Evolutionary conservation across 2,797 vertebrate genomes (phyloP).

Genomic region (Rhynchotus rufescens): DNA sequence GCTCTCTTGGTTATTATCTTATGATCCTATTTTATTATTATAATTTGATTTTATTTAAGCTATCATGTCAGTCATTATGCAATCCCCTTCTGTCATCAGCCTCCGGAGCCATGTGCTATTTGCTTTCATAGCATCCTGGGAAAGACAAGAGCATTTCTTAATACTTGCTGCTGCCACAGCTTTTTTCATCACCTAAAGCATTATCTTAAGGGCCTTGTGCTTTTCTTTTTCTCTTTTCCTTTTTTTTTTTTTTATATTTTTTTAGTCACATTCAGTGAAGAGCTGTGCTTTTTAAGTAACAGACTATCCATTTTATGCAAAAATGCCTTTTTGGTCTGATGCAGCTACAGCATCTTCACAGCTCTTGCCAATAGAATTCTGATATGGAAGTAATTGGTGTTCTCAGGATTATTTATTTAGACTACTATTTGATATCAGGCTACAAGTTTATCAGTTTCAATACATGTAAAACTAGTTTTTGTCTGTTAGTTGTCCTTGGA

Average conservation of each 20-base stretch:
- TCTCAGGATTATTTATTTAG: conserved; percentile 49
- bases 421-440: neutral
- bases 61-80: neutral
- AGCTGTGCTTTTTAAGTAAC: neutral
- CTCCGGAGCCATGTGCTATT: neutral
- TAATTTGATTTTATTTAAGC: neutral
- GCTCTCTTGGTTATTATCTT: neutral
- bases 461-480: neutral
- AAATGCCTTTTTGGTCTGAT: conserved; percentile 16
- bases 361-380: conserved; percentile 15
- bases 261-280: neutral
- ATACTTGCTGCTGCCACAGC: neutral
- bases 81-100: neutral
- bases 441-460: conserved; percentile 14
- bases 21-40: neutral
- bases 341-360: neutral
- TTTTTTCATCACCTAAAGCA: conserved; percentile 33
- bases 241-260: neutral
- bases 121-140: neutral
- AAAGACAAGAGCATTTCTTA: neutral
- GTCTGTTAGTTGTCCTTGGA: conserved; percentile 30
- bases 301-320: neutral
- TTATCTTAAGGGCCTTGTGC: neutral
- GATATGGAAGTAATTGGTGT: conserved; percentile 34
- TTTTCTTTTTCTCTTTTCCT: neutral